Base-by-base conservation (phyloP, 2,113 vertebrate species). In the Lophochroa leadbeateri region DNA sequence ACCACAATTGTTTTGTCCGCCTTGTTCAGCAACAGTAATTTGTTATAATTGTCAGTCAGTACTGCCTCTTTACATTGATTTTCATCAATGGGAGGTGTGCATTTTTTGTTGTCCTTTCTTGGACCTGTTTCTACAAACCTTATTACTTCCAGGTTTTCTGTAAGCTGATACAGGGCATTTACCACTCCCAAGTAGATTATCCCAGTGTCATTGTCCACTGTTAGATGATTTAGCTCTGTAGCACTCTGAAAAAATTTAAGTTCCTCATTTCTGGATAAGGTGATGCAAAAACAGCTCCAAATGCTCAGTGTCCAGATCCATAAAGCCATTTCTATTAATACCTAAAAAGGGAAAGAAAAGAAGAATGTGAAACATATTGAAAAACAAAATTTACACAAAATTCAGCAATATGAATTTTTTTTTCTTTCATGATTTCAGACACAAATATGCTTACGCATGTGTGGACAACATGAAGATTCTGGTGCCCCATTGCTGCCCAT, bases 71-170 rank as follows among this genome's bases (percentile, higher is more conserved):
- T 98, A 87, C 99, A 99, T 27, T 98, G 96, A n/a, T 95, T 95
- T 7, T 96, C 94, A 77, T 98, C 98, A 65, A 99, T 98, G 27
- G 99, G 99, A 6, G 99, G 99, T 4, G 99, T 99, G 97, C 99
- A 99, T 46, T 92, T 98, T 53, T 98, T 98, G 96, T 98, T 98
- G 98, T 99, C 99, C 50, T 95, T 92, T 27, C 82, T 94, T 1
- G 99, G 99, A 65, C 99, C 98, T 5, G 98, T 98, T 91, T 24
- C 55, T 25, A 47, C 72, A 63, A 31, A 90, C 24, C 89, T 96
- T 79, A 98, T 97, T 37, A 93, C 21, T 18, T 50, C 44, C 41
- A 99, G 97, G 60, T 97, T 87, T 1, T 97, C 65, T 60, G 94
- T 96, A 93, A 99, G 98, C 96, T 99, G 99, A 97, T 98, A 98